These are phyloP conservation scores for Eupeodes corollae DNA, from an alignment of 1,140 invertebrate species.

Conservation along the genomic window DNA sequence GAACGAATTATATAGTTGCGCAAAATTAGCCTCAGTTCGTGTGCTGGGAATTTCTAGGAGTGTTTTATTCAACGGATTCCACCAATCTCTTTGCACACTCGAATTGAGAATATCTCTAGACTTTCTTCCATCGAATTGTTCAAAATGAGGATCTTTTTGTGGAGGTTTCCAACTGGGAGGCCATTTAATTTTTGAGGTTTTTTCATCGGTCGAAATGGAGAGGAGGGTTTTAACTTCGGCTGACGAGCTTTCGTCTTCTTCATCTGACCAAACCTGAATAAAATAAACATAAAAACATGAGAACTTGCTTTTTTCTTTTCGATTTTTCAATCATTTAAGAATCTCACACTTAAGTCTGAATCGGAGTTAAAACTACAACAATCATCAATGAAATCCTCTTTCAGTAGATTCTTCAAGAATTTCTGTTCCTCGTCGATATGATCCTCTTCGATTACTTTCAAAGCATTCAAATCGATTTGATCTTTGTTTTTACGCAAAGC, in stretches of 20 bases:
- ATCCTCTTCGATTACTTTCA: neutral
- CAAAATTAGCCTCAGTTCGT: constrained; percentile 17
- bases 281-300: too few relatives aligned
- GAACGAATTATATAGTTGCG: constrained; percentile 11
- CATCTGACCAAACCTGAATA: constrained; percentile 10
- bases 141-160: constrained; percentile 1
- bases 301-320: neutral
- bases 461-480: constrained; percentile 6
- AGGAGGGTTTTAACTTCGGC: neutral
- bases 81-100: constrained; percentile 17
- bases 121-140: neutral
- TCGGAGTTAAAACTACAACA: neutral
- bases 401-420: constrained; percentile 1
- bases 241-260: constrained; percentile 1
- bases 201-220: constrained; percentile 6
- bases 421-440: constrained; percentile 8
- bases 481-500: constrained; percentile 14
- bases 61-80: constrained; percentile 9
- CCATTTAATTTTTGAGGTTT: neutral
- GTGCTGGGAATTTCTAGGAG: constrained; percentile 5
- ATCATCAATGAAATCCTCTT: neutral
- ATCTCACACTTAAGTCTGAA: constrained; percentile 12
- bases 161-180: neutral
- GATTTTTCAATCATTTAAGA: neutral
- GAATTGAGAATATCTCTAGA: constrained; percentile 1